Evolutionary conservation across 2,888 invertebrate genomes (phyloP).

Genomic region (Eledone cirrhosa): DNA sequence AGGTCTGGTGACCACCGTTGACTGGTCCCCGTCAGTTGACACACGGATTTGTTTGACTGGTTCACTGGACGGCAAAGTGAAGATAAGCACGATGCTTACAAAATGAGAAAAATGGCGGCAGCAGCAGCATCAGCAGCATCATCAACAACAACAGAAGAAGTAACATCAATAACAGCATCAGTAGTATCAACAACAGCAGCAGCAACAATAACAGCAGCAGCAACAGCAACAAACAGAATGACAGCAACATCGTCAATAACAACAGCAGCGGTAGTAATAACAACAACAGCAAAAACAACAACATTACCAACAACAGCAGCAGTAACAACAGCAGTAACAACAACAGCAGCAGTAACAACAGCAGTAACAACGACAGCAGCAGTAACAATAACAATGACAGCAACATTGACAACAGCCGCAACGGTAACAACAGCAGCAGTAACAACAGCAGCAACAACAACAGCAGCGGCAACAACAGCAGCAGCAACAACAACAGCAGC

Average conservation of each 20-base stretch:
- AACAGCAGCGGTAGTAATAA: background rate
- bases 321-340: background rate
- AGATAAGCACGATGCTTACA: constrained; percentile 71
- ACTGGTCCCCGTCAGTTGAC: constrained; percentile 73
- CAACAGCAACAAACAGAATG: background rate
- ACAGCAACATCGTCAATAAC: background rate
- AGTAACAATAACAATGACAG: background rate
- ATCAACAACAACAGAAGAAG: too few species aligned
- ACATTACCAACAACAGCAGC: background rate
- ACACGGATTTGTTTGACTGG: constrained; percentile 73
- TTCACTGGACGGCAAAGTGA: constrained; percentile 72
- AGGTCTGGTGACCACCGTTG: constrained; percentile 71
- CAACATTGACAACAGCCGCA: background rate
- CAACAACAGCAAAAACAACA: background rate
- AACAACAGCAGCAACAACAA: background rate
- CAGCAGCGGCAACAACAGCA: background rate
- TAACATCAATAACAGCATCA: background rate
- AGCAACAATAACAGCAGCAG: background rate
- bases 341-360: background rate
- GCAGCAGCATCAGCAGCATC: background rate
- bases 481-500: background rate
- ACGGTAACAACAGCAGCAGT: background rate
- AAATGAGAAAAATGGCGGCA: background rate
- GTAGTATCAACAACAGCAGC: background rate
- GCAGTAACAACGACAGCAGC: background rate